Evolutionary conservation across 2,113 vertebrate species (phyloP), one percentile per base, ranked within the genome.

Genomic region (Oryzias javanicus): DNA sequence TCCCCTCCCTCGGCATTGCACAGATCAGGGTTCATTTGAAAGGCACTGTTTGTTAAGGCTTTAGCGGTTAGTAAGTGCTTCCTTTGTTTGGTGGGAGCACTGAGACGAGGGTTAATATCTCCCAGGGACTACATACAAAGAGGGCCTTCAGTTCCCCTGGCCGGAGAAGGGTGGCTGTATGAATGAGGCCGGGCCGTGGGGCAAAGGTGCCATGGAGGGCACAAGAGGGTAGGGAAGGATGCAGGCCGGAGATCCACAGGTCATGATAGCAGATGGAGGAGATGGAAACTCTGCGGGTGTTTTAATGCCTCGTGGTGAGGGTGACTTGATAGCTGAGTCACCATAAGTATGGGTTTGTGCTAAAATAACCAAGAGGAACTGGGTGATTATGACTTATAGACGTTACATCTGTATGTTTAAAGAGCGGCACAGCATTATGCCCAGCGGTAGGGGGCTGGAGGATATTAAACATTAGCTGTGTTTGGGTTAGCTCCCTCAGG

Each of bases 61-160:
- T 89, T 90, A 89, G 90, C 74, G 76, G 85, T 89, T 89, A 81
- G 85, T 91, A 91, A 92, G 89, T 90, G 84, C 86, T 88, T 89
- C 83, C 89, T 90, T 91, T 91, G 85, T 92, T 87, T 79, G 80
- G 86, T 75, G 74, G 75, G 67, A 79, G 82, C 71, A 49, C 40
- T 67, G 78, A 83, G 84, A 81, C 74, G 76, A 88, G 80, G 88
- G 87, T 88, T 90, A 89, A 91, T 90, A 84, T 91, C 86, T 92
- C 88, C 84, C 79, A 83, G 88, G 84, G 85, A 89, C 81, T 18
- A 58, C 72, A 63, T 74, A 92, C 91, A 91, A 92, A 90, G 88
- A 87, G 70, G 58, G 84, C 89, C 88, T 92, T 92, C 86, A 90
- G 79, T 81, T 84, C 64, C 69, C 77, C 83, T 85, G 86, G 88